Conservation (phyloP, 2,888 invertebrate genomes). For the Amphipoea oculea region DNA sequence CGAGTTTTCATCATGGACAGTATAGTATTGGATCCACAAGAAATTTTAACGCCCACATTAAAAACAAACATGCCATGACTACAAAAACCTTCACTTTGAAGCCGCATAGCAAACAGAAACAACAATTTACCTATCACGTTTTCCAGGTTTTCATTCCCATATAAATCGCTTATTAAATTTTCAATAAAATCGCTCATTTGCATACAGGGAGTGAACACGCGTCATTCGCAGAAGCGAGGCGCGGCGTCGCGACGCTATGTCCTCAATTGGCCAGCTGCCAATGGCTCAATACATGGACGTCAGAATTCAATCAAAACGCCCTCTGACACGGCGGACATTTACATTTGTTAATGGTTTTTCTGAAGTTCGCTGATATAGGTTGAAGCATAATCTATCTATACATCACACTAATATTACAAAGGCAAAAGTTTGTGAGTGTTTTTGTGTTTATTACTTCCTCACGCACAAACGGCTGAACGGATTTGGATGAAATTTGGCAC, state of each 20-base stretch:
- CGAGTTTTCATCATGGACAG: not conserved
- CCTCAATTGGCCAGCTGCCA: slow-evolving; percentile 65
- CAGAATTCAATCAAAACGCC: slow-evolving; percentile 67
- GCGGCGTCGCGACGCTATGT: slow-evolving; percentile 49
- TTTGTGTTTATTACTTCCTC: too few species aligned
- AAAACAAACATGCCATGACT: slow-evolving; percentile 10
- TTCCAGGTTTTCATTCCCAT: slow-evolving; percentile 52
- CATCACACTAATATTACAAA: not conserved
- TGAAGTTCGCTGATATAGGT: slow-evolving; percentile 36
- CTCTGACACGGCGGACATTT: slow-evolving; percentile 52
- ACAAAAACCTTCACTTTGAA: slow-evolving; percentile 12
- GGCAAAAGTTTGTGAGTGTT: too few species aligned
- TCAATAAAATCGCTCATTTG: slow-evolving; percentile 66
- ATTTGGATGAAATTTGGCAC: too few species aligned
- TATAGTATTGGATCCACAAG: not conserved
- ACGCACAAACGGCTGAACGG: too few species aligned
- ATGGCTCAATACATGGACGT: slow-evolving; percentile 60
- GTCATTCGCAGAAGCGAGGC: slow-evolving; percentile 60
- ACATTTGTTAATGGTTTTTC: slow-evolving; percentile 62
- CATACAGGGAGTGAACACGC: slow-evolving; percentile 57
- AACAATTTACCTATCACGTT: slow-evolving; percentile 44
- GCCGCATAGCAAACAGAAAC: slow-evolving; percentile 23
- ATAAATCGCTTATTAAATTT: slow-evolving; percentile 64
- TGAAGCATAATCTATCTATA: not conserved
- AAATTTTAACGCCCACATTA: not conserved